These are phyloP conservation scores for Epinephelus lanceolatus DNA, from an alignment of 2,113 vertebrate species.

Conservation along the genomic window DNA sequence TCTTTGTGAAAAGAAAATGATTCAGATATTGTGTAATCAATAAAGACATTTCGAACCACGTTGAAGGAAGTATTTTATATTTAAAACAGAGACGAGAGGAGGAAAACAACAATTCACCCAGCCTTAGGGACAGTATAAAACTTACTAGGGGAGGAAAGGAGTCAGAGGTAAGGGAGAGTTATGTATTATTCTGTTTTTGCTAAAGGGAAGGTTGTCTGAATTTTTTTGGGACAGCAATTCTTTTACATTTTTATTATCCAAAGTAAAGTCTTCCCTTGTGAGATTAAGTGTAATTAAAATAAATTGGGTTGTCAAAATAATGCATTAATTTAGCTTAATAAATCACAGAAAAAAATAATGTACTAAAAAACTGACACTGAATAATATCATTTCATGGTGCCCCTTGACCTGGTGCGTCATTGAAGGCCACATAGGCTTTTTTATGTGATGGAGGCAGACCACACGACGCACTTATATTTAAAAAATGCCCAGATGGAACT, in stretches of 20 bases:
- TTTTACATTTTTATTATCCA: background rate
- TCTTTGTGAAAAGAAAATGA: constrained; percentile 11
- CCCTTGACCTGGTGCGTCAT: no score
- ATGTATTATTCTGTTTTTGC: constrained; percentile 2
- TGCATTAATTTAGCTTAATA: no score
- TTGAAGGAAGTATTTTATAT: constrained; percentile 9
- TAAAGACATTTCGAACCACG: constrained; percentile 14
- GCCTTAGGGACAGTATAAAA: background rate
- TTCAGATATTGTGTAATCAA: background rate
- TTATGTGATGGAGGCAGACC: no score
- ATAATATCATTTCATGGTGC: no score
- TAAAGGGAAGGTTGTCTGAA: background rate
- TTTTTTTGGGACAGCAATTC: background rate
- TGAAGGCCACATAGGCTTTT: no score
- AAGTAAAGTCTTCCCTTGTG: background rate
- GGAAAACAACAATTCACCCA: background rate
- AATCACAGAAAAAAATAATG: no score
- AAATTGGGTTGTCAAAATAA: background rate
- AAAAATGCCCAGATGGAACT: no score
- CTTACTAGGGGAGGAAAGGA: background rate
- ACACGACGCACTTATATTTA: no score
- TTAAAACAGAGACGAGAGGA: constrained; percentile 18
- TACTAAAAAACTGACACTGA: no score
- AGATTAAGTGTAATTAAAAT: background rate
- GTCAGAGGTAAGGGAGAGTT: constrained; percentile 2